Evolutionary conservation across 2,113 vertebrate genomes (phyloP), one percentile per base, ranked within the genome.

Genomic region (Glareola pratincola): DNA sequence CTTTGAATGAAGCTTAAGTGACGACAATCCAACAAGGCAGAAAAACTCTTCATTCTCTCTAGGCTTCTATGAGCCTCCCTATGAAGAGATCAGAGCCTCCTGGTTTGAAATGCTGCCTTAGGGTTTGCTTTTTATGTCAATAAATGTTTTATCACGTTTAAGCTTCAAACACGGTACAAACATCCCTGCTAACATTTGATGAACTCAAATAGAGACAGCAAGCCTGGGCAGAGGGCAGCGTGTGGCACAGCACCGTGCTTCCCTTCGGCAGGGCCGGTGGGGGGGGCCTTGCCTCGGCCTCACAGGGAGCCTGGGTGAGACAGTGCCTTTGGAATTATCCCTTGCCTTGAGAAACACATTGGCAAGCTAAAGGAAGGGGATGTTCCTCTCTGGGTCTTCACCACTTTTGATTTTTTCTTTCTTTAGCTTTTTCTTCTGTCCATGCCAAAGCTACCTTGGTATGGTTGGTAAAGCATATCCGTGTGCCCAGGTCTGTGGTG

Each of bases 111-210:
- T 60, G 76, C 77, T 94, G 95, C 96, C 94, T 88, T 91, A 97
- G 94, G 94, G 87, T 93, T 95, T 96, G 85, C 79, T 96, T 98
- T 97, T 95, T 94, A 90, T 95, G 90, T 94, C 95, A 89, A 94
- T 97, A 95, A 97, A 98, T 97, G 89, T 97, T 97, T 97, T 97
- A 97, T 96, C 90, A 62, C 45, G 39, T 91, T 95, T 94, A 93
- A 97, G 94, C 92, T 97, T 97, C 85, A 85, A 93, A 95, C 63
- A 67, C 2, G 0, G 74, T 80, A 82, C 57, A 83, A 91, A 62
- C 81, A 91, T 92, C 84, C 48, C 76, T 95, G 92, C 85, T 97
- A 95, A 91, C 86, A 82, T 95, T 92, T 84, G 84, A 77, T 86
- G 93, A 96, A 82, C 80, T 71, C 56, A 69, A 54, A 54, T 3